A percentile compares a stretch with the other conserved stretches of the same genome.
Conservation (phyloP, 2,797 vertebrate species). For the Dryobates pubescens region DNA sequence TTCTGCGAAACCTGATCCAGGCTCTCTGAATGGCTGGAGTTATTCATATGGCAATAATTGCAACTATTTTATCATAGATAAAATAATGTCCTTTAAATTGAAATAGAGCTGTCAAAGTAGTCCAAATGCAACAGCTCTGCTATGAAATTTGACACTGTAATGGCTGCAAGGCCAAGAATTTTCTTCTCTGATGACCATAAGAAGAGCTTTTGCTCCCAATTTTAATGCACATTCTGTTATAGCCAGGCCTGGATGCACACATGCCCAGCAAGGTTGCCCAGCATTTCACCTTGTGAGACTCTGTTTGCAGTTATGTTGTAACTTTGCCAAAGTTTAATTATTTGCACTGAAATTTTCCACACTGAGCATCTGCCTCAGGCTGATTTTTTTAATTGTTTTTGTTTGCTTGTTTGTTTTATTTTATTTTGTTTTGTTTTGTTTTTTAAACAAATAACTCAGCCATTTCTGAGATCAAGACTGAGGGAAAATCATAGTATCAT, state of each 20-base stretch:
- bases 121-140: neutral
- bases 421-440: neutral
- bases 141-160: neutral
- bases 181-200: neutral
- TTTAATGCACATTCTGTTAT: neutral
- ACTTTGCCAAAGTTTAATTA: slow-evolving; percentile 48
- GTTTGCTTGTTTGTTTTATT: no score
- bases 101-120: neutral
- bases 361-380: slow-evolving; percentile 1
- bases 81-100: neutral
- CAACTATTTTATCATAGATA: neutral
- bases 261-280: slow-evolving; percentile 14
- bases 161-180: neutral
- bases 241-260: neutral
- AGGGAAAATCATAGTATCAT: neutral
- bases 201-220: neutral
- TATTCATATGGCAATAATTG: neutral
- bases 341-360: slow-evolving; percentile 45
- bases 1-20: neutral
- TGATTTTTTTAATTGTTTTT: neutral
- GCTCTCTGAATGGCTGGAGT: neutral
- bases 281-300: slow-evolving; percentile 2
- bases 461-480: slow-evolving; percentile 4
- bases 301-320: slow-evolving; percentile 39
- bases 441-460: slow-evolving; percentile 3